A percentile compares a stretch with the other conserved stretches of the same genome.
Conservation (phyloP, 2,113 vertebrate genomes). For the Taxidea taxus region DNA sequence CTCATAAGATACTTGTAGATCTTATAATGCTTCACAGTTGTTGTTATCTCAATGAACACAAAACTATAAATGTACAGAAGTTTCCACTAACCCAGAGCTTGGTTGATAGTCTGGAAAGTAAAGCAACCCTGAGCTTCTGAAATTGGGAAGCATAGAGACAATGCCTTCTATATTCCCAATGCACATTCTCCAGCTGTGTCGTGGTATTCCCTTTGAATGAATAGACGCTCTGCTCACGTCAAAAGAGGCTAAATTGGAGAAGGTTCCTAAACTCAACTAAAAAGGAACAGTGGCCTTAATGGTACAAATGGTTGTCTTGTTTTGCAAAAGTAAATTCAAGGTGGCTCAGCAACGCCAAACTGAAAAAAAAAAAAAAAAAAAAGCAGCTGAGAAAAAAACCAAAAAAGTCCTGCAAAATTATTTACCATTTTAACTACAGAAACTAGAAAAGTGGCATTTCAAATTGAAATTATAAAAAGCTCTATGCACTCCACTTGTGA, state of each 20-base stretch:
- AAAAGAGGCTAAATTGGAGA: slow-evolving; percentile 45
- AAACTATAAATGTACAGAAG: background rate
- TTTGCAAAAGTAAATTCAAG: slow-evolving; percentile 45
- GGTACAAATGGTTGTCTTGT: slow-evolving; percentile 35
- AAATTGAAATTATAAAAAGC: slow-evolving; percentile 53
- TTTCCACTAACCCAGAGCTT: background rate
- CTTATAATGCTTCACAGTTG: background rate
- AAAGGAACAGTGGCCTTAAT: slow-evolving; percentile 41
- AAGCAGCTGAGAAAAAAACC: background rate
- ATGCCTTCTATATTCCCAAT: background rate
- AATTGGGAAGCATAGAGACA: background rate
- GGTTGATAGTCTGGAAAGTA: background rate
- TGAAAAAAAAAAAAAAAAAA: slow-evolving; percentile 7
- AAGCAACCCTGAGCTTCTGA: slow-evolving; percentile 19
- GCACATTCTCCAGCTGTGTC: slow-evolving; percentile 33
- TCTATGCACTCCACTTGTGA: background rate
- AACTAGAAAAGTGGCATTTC: slow-evolving; percentile 57
- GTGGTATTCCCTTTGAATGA: slow-evolving; percentile 30
- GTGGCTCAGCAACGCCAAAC: slow-evolving; percentile 36
- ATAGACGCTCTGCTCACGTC: slow-evolving; percentile 40
- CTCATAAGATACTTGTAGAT: slow-evolving; percentile 18
- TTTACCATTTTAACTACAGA: slow-evolving; percentile 51
- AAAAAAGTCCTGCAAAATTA: slow-evolving; percentile 7
- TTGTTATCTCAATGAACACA: slow-evolving; percentile 15
- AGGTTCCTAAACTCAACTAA: slow-evolving; percentile 37